phyloP scores from a whole-genome alignment of 1,140 invertebrate species.

The Rhyzopertha dominica region DNA sequence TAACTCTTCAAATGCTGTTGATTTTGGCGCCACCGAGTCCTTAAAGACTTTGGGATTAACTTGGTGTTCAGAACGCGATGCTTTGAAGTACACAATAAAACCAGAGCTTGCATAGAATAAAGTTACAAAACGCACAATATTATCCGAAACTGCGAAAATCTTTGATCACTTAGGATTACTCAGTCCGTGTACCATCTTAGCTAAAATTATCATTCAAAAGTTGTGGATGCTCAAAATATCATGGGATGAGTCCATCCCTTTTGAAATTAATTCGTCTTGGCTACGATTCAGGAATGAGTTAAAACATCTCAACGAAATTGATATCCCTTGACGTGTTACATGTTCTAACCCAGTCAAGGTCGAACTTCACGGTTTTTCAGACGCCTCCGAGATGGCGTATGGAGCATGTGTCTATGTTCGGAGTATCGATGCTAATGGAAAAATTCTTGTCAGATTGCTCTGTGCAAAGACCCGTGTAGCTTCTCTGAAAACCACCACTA shows the following conservation, averaged over 20 bases:
- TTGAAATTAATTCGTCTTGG: neutral
- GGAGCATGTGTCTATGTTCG: slow-evolving; percentile 39
- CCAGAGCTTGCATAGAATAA: too few relatives aligned
- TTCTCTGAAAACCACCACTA: slow-evolving; percentile 2
- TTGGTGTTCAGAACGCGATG: too few relatives aligned
- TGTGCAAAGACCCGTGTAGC: neutral
- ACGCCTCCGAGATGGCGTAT: slow-evolving; percentile 39
- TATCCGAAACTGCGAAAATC: neutral
- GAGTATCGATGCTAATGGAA: neutral
- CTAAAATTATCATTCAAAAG: neutral
- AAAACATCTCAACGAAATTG: neutral
- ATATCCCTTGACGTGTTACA: neutral
- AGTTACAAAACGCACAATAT: neutral
- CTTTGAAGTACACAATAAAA: too few relatives aligned
- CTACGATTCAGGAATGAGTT: neutral
- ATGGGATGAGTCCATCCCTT: neutral
- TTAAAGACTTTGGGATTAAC: too few relatives aligned
- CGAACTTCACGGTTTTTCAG: slow-evolving; percentile 38
- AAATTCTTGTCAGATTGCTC: neutral
- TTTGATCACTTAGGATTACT: slow-evolving; percentile 4
- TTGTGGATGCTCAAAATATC: neutral
- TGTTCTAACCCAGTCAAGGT: neutral
- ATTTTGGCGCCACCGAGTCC: too few relatives aligned
- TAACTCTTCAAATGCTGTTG: too few relatives aligned
- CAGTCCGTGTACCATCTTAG: neutral